Evolutionary conservation across 2,113 vertebrate genomes (phyloP).

Genomic region (Thalassoma bifasciatum): DNA sequence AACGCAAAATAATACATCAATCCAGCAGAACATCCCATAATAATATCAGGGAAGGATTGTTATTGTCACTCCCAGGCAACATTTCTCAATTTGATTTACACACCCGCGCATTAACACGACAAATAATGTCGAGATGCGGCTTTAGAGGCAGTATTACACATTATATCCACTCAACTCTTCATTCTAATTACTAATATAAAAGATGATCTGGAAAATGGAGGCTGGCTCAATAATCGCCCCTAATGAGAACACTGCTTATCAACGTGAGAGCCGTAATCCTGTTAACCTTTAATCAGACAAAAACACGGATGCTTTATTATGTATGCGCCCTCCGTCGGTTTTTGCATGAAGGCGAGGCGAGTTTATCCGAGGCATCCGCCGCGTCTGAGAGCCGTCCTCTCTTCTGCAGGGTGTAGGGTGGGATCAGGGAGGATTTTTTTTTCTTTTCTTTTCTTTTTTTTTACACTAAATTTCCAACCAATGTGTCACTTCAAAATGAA

Average conservation of each 20-base stretch:
- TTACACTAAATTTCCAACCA: constrained; percentile 76
- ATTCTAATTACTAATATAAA: constrained; percentile 38
- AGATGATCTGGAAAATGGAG: constrained; percentile 55
- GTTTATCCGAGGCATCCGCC: constrained; percentile 64
- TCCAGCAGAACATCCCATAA: not conserved
- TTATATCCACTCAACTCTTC: constrained; percentile 28
- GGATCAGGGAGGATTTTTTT: constrained; percentile 79
- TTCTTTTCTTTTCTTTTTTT: too few species aligned
- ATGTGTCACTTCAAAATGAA: constrained; percentile 59
- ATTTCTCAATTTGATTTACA: constrained; percentile 17
- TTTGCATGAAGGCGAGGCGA: constrained; percentile 59
- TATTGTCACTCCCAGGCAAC: constrained; percentile 27
- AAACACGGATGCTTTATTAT: constrained; percentile 63
- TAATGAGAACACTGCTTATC: constrained; percentile 64
- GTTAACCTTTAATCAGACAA: constrained; percentile 70
- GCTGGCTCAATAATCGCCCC: constrained; percentile 51
- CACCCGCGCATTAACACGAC: constrained; percentile 15
- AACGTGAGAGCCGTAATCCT: constrained; percentile 62
- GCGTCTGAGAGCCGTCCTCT: constrained; percentile 65
- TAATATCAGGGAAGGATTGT: constrained; percentile 16
- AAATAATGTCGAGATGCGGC: constrained; percentile 34
- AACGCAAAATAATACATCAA: not conserved
- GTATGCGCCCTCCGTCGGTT: constrained; percentile 59
- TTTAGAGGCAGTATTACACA: constrained; percentile 8
- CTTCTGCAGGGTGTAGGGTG: constrained; percentile 90